Evolutionary conservation across 2,113 vertebrate genomes (phyloP), one percentile per base, ranked within the genome.

Genomic region (Seriola rivoliana): DNA sequence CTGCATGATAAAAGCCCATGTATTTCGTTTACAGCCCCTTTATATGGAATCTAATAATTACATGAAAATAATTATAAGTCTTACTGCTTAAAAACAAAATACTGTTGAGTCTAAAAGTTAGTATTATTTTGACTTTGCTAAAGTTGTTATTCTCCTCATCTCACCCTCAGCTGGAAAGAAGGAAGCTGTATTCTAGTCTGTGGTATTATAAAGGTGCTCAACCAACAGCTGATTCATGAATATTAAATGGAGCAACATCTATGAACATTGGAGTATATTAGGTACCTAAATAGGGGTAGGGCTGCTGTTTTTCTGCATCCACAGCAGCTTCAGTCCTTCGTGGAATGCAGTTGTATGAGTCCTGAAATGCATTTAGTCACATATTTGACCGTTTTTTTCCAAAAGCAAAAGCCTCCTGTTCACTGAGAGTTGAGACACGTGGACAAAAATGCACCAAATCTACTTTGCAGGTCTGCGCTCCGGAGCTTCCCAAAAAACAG

Each of bases 271-370:
- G 25, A 70, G 46, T 44, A 62, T 40, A 62, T 71, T 34, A 34
- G 8, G 5, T 4, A 36, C 23, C 32, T 38, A 5, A 58, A 19
- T 19, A 63, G 19, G 46, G 72, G 9, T 0, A 42, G 29, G 25
- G 40, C 23, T 46, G 3, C 25, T 25, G 14, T 74, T 81, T 29
- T 29, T 29, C 29, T 34, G 42, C 54, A 14, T 73, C 55, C 8
- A 23, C 59, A 81, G 11, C 0, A 57, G 23, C 50, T 38, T 57
- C 38, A 2, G 55, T 57, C 68, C n/a, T 68, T 71, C 3, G 14
- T 75, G 68, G 74, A 86, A 87, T 89, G 75, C 65, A 67, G 68
- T 36, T 29, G 34, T 60, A 48, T 42, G 50, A 80, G 58, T 77
- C 34, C 23, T 59, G 40, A 55, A 81, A 76, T 40, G 42, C 25